These are phyloP conservation scores for Neoaliturus tenellus DNA, from an alignment of 2,888 invertebrate genomes.

Conservation along the genomic window DNA sequence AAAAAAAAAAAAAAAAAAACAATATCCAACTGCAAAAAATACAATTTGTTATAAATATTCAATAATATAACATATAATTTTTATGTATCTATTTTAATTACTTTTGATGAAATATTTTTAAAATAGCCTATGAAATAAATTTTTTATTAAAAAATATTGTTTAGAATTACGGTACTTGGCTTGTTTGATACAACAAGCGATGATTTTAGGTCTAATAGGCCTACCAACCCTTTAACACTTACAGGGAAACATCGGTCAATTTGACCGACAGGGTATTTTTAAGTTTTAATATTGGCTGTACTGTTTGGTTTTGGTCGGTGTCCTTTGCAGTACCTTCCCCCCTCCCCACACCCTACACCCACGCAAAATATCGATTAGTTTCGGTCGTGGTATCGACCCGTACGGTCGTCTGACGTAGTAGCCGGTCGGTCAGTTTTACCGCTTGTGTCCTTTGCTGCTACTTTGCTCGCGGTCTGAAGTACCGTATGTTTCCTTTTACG, in stretches of 20 bases:
- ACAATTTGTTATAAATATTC: no score
- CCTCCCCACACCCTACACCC: not conserved
- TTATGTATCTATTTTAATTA: no score
- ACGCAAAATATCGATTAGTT: conserved; percentile 29
- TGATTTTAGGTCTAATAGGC: no score
- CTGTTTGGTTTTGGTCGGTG: conserved; percentile 8
- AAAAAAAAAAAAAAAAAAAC: no score
- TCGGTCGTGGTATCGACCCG: not conserved
- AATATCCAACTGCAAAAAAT: no score
- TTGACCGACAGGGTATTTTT: conserved; percentile 20
- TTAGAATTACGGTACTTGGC: no score
- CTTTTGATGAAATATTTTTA: no score
- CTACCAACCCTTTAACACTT: conserved; percentile 46
- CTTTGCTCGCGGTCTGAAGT: conserved; percentile 8
- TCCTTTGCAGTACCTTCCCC: conserved; percentile 32
- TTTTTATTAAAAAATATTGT: no score
- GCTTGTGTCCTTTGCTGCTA: not conserved
- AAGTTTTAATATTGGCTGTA: conserved; percentile 18
- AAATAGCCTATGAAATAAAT: no score
- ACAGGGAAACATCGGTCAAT: conserved; percentile 23
- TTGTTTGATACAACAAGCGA: no score
- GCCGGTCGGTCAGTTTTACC: conserved; percentile 36
- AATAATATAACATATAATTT: no score
- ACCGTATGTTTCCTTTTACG: conserved; percentile 25
- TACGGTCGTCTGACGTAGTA: not conserved